Conservation (phyloP, 1,140 invertebrate species). For the Drosophila suzukii region DNA sequence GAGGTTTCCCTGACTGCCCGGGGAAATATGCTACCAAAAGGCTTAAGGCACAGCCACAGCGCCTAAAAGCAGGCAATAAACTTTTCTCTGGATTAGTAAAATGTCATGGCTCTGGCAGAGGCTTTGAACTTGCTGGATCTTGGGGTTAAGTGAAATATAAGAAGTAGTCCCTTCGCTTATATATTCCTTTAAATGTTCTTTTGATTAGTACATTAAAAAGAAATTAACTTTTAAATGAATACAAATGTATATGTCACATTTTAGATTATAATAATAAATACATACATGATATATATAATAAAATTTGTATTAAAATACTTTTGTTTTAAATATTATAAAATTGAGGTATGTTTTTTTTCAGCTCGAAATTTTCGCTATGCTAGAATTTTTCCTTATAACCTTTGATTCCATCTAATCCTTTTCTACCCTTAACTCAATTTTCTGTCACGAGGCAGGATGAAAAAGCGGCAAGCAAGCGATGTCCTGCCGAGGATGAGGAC, state of each 20-base stretch:
- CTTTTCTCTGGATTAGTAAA: constrained; percentile 24
- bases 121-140: background rate
- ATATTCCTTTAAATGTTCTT: no score
- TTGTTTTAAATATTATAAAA: background rate
- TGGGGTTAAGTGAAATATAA: background rate
- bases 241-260: no score
- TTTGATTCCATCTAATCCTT: background rate
- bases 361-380: no score
- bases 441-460: constrained; percentile 5
- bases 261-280: no score
- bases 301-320: background rate
- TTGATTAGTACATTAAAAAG: no score
- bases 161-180: no score
- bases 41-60: constrained; percentile 1
- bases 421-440: constrained; percentile 7
- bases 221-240: no score
- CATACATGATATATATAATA: no score
- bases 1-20: background rate
- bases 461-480: constrained; percentile 22
- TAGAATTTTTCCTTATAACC: background rate
- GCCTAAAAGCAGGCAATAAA: constrained; percentile 64
- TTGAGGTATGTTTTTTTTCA: no score
- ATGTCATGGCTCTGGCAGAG: background rate
- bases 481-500: constrained; percentile 28
- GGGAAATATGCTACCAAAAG: constrained; percentile 10